Base-by-base conservation (phyloP, 2,888 invertebrate species). In the Leucophora obtusa region DNA sequence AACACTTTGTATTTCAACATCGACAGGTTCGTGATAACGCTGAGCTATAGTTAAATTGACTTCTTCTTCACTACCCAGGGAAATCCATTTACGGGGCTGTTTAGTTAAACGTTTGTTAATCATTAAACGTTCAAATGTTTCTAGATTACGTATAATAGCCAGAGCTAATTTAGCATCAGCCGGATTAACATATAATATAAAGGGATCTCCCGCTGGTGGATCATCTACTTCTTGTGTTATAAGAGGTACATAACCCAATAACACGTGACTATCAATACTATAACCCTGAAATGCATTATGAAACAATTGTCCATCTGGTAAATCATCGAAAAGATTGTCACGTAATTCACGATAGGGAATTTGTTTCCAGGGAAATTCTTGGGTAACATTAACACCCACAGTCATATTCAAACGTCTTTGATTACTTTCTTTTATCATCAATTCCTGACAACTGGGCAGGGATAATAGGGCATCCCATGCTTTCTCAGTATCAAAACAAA, bases 281-380 rank as follows among this genome's bases (percentile, higher is more conserved):
- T 84, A 88, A 0, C 86, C 89, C 72, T 90, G 88, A 65, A 93
- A 86, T 17, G 90, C 86, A 15, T 90, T 88, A 76, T 87, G 89
- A 7, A 92, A 73, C 3, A 87, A 83, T 21, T 87, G 90, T 35
- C 92, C 90, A 73, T 92, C 92, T 0, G 92, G 91, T 1, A 90
- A 81, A 80, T 92, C 85, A 35, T 89, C 87, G 24, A 89, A 86
- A 4, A 95, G 91, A 68, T 92, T 91, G 84, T 95, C 94, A 63
- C 92, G 91, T 1, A 96, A 90, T 56, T 92, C 90, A 38, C 92
- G 92, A 87, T 93, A 95, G 18, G 90, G 90, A 0, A 95, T 90
- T 78, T 91, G 91, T 79, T 93, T 93, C 95, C 95, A 96, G 0
- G 95, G 95, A 85, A 92, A 93, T 87, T 95, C 95, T 17, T 93